Conservation (phyloP, 2,797 vertebrate species). For the Spea hammondii region DNA sequence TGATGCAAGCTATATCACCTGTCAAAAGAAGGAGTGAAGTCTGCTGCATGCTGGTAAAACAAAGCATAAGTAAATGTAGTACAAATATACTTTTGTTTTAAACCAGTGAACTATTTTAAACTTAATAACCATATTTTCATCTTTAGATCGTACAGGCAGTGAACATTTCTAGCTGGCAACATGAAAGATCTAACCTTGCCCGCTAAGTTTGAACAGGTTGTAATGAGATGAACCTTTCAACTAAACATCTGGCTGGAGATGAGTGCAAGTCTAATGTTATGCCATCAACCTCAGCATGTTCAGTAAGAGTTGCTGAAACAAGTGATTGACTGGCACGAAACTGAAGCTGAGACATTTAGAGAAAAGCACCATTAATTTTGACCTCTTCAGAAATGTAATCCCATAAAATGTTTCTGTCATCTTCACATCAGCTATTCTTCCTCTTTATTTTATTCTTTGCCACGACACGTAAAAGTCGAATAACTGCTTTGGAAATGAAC, state of each 20-base stretch:
- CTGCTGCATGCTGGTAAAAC: too few species aligned
- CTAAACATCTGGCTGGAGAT: constrained; percentile 11
- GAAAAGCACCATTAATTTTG: constrained; percentile 34
- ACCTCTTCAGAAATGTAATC: constrained; percentile 29
- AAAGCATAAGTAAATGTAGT: too few species aligned
- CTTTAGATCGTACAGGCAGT: too few species aligned
- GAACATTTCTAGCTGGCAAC: constrained; percentile 19
- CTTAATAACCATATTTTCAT: too few species aligned
- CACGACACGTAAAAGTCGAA: constrained; percentile 15
- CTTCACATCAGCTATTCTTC: constrained; percentile 10
- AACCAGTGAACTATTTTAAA: too few species aligned
- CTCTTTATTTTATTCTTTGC: constrained; percentile 12
- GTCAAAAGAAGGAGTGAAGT: too few species aligned
- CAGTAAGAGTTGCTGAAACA: constrained; percentile 12
- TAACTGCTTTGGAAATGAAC: constrained; percentile 25
- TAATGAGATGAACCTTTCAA: constrained; percentile 33
- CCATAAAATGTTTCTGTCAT: constrained; percentile 18
- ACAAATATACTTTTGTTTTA: too few species aligned
- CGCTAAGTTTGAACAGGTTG: constrained; percentile 16
- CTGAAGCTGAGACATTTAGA: constrained; percentile 8
- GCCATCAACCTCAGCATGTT: constrained; percentile 21
- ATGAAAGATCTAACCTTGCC: constrained; percentile 12
- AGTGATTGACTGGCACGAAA: constrained; percentile 25
- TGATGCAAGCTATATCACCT: too few species aligned
- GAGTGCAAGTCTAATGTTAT: constrained; percentile 32